Evolutionary conservation across 2,888 invertebrate genomes (phyloP).

Genomic region (Mesoligia furuncula): DNA sequence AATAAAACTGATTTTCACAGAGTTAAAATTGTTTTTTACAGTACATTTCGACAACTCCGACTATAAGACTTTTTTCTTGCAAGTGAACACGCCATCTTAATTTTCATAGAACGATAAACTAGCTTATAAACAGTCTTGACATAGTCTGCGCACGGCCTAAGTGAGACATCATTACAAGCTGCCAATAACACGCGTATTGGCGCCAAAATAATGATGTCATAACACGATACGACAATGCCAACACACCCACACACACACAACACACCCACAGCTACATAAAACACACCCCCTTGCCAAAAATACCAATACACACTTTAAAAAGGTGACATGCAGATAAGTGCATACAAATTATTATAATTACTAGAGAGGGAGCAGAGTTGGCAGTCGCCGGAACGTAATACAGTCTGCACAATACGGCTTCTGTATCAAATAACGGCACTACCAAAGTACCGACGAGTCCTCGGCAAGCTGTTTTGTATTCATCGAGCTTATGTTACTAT

Average conservation of each 20-base stretch:
- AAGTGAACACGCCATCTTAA: background rate
- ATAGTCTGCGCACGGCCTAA: background rate
- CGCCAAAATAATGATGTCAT: constrained; percentile 35
- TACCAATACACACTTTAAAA: constrained; percentile 30
- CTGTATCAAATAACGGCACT: constrained; percentile 72
- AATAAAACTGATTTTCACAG: background rate
- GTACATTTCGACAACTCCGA: background rate
- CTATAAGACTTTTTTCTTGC: background rate
- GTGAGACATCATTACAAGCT: constrained; percentile 31
- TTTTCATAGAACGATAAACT: background rate
- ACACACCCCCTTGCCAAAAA: constrained; percentile 46
- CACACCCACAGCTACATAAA: background rate
- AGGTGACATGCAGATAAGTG: constrained; percentile 46
- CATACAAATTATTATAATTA: constrained; percentile 61
- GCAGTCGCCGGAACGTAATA: constrained; percentile 44
- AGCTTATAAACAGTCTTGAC: background rate
- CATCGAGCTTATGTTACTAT: constrained; percentile 57
- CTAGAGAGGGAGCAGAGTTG: constrained; percentile 31
- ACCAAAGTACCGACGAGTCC: constrained; percentile 58
- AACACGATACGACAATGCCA: constrained; percentile 42
- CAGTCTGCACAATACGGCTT: constrained; percentile 71
- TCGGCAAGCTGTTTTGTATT: constrained; percentile 55
- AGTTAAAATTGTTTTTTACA: background rate
- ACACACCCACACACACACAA: background rate
- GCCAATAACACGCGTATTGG: constrained; percentile 38